These are phyloP conservation scores for Lanistes nyassanus DNA, from an alignment of 1,140 invertebrate species.

Conservation along the genomic window DNA sequence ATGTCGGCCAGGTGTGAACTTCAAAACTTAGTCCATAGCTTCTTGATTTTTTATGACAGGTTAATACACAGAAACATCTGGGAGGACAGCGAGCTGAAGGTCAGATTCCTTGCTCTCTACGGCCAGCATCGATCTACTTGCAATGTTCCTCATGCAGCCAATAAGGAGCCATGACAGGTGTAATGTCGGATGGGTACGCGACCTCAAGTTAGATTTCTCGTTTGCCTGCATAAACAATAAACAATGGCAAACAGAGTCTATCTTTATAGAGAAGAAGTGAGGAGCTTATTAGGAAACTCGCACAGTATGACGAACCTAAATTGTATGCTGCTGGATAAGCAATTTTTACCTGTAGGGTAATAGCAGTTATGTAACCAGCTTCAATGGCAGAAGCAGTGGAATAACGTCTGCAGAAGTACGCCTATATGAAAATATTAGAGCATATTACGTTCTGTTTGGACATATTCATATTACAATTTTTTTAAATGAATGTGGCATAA, in stretches of 20 bases:
- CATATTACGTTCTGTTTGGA: too few relatives aligned
- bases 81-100: neutral
- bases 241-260: constrained; percentile 90
- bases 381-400: too few relatives aligned
- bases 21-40: neutral
- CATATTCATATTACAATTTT: too few relatives aligned
- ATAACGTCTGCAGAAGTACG: too few relatives aligned
- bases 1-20: too few relatives aligned
- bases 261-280: constrained; percentile 88
- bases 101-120: neutral
- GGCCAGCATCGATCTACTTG: neutral
- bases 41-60: neutral
- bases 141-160: neutral
- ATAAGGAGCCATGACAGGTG: neutral
- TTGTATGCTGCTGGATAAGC: too few relatives aligned
- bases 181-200: neutral
- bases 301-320: too few relatives aligned
- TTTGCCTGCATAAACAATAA: neutral
- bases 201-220: neutral
- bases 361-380: too few relatives aligned
- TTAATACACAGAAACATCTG: neutral
- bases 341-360: too few relatives aligned
- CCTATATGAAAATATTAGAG: too few relatives aligned
- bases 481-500: too few relatives aligned
- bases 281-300: constrained; percentile 90